A percentile compares a stretch with the other conserved stretches of the same genome.
Evolutionary conservation across 2,888 invertebrate species (phyloP).

Genomic region (Actias luna): DNA sequence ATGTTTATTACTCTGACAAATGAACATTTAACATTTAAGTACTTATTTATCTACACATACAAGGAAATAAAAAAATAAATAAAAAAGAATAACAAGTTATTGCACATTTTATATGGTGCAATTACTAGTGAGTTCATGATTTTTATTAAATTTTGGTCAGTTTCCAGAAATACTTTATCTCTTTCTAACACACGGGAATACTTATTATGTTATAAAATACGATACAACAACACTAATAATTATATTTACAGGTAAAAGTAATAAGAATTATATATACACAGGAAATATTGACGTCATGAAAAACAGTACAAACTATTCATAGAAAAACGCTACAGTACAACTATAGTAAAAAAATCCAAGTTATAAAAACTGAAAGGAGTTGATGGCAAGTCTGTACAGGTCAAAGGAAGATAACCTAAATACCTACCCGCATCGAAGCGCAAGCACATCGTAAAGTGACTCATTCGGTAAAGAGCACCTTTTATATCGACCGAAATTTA

Average conservation of each 20-base stretch:
- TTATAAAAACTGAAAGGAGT: neutral
- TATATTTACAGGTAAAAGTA: neutral
- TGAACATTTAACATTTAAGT: neutral
- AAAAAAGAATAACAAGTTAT: neutral
- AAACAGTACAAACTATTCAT: neutral
- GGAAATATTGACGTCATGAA: neutral
- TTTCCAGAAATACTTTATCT: neutral
- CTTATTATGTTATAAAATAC: neutral
- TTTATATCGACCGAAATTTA: conserved; percentile 12
- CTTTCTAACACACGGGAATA: neutral
- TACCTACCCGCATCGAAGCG: conserved; percentile 9
- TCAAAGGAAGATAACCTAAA: conserved; percentile 14
- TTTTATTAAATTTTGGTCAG: neutral
- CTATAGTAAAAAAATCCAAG: neutral
- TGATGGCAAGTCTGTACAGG: conserved; percentile 5
- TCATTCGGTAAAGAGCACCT: conserved; percentile 11
- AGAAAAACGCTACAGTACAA: neutral
- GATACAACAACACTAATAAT: neutral
- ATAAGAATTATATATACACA: neutral
- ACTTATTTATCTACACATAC: neutral
- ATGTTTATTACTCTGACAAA: neutral
- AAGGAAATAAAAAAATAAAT: neutral
- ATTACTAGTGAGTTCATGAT: neutral
- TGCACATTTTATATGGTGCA: neutral
- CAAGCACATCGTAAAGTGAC: conserved; percentile 8